Conservation (phyloP, 2,888 invertebrate species). For the Tipula vernalis region DNA sequence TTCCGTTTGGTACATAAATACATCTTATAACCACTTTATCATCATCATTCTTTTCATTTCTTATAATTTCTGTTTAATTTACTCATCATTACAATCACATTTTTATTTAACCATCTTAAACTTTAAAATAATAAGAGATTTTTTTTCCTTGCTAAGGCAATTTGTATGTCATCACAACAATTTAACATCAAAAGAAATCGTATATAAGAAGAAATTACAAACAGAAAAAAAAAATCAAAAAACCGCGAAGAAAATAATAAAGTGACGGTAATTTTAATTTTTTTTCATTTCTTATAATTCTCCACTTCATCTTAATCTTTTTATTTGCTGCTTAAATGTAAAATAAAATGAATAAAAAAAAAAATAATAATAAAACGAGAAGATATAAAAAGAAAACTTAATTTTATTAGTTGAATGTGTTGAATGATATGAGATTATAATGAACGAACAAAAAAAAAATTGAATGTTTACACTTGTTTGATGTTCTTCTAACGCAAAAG, state of each 20-base stretch:
- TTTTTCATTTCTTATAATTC: neutral
- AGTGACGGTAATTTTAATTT: neutral
- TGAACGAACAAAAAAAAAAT: neutral
- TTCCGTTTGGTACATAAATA: neutral
- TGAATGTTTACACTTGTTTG: neutral
- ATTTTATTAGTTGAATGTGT: constrained; percentile 4
- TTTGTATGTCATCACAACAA: constrained; percentile 10
- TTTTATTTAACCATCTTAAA: neutral
- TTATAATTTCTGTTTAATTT: constrained; percentile 9
- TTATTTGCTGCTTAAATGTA: neutral
- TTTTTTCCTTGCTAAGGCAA: neutral
- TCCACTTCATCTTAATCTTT: constrained; percentile 4
- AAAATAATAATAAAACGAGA: neutral
- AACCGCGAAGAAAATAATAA: constrained; percentile 4
- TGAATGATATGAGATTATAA: constrained; percentile 4
- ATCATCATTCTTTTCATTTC: neutral
- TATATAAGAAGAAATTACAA: neutral
- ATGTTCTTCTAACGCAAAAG: constrained; percentile 1
- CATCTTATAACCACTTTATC: neutral
- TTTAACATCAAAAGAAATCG: neutral
- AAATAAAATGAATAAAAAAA: constrained; percentile 4
- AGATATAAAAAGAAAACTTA: neutral
- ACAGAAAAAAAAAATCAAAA: neutral
- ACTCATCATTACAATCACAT: constrained; percentile 9
- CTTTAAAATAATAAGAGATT: neutral